Percentiles rank a stretch among this genome's conserved stretches.
These are phyloP conservation scores for Hippocampus barbouri DNA, from an alignment of 2,113 vertebrate genomes.

Conservation along the genomic window DNA sequence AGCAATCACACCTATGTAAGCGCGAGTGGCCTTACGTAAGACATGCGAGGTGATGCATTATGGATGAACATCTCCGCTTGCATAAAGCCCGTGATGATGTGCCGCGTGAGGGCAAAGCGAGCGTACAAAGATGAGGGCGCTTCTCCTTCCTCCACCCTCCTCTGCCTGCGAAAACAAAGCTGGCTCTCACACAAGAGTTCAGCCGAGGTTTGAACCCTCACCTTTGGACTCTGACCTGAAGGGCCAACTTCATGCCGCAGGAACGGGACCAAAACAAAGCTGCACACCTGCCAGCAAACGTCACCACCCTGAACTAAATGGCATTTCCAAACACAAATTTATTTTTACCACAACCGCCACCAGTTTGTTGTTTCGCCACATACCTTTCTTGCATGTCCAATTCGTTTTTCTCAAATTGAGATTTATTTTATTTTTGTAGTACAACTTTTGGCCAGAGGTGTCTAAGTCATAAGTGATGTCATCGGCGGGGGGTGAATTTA, in stretches of 20 bases:
- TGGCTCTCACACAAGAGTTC: conserved; percentile 16
- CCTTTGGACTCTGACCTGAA: conserved; percentile 25
- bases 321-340: neutral
- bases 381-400: too few relatives aligned
- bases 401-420: too few relatives aligned
- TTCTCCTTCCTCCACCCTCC: neutral
- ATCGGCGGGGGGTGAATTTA: neutral
- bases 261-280: neutral
- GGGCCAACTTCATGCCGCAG: neutral
- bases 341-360: neutral
- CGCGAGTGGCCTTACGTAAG: conserved; percentile 47
- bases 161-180: conserved; percentile 40
- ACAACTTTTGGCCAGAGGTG: neutral
- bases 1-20: neutral
- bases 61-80: conserved; percentile 29
- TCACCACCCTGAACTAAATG: neutral
- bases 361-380: too few relatives aligned
- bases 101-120: conserved; percentile 10
- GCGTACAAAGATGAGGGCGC: neutral
- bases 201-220: conserved; percentile 12
- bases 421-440: conserved; percentile 18
- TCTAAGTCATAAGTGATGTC: neutral
- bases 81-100: conserved; percentile 24
- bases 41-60: conserved; percentile 36
- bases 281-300: neutral